A percentile compares a stretch with the other conserved stretches of the same genome.
phyloP scores from a whole-genome alignment of 37 sponge, comb jelly and placozoan species.

The Spongia lamella region DNA sequence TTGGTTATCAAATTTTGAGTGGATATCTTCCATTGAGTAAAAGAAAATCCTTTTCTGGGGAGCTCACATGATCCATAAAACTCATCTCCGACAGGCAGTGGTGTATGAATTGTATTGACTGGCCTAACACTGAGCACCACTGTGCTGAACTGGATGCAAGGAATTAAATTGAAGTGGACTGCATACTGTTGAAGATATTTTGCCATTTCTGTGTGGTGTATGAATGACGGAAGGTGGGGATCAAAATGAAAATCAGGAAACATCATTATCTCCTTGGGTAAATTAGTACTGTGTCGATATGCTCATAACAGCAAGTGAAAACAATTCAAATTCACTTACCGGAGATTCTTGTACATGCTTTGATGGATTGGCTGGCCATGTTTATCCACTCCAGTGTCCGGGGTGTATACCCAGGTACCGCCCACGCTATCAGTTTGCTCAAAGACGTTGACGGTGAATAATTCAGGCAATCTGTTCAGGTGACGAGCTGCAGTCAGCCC shows the following conservation, averaged over 20 bases:
- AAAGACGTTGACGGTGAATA: constrained; percentile 32
- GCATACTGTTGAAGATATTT: constrained; percentile 60
- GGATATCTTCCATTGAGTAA: constrained; percentile 43
- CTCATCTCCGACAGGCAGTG: neutral
- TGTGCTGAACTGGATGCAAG: constrained; percentile 49
- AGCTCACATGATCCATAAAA: too few relatives aligned
- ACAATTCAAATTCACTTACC: constrained; percentile 30
- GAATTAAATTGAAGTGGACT: constrained; percentile 41
- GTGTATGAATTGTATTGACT: neutral
- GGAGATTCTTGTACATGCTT: constrained; percentile 52
- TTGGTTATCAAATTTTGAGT: constrained; percentile 10
- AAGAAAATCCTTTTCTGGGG: too few relatives aligned
- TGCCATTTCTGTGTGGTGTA: constrained; percentile 53
- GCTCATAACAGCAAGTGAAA: neutral
- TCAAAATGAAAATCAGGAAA: constrained; percentile 70
- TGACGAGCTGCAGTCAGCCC: constrained; percentile 66
- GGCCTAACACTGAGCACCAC: constrained; percentile 46
- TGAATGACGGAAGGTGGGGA: constrained; percentile 57
- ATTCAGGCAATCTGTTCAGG: constrained; percentile 13
- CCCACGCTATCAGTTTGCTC: constrained; percentile 54
- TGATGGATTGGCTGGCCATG: constrained; percentile 21
- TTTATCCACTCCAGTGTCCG: constrained; percentile 10
- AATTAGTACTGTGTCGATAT: constrained; percentile 55
- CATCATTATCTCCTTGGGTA: constrained; percentile 77
- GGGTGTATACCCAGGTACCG: constrained; percentile 68